These are phyloP conservation scores for Laodelphax striatellus DNA, from an alignment of 1,140 invertebrate genomes.

Conservation along the genomic window DNA sequence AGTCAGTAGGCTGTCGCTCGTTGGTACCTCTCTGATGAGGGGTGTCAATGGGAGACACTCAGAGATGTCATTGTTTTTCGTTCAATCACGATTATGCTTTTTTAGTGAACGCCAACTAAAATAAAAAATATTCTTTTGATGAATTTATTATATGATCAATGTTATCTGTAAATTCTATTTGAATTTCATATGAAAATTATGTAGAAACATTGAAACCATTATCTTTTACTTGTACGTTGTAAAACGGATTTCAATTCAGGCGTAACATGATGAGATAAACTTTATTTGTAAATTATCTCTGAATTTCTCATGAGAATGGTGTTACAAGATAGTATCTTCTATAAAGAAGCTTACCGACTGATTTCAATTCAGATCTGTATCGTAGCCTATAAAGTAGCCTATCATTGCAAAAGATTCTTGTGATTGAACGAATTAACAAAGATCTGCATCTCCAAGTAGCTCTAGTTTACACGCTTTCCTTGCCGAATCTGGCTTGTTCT, in stretches of 20 bases:
- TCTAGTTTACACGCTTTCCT: no score
- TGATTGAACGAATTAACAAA: no score
- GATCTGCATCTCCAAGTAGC: no score
- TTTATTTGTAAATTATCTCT: background rate
- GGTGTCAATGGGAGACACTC: background rate
- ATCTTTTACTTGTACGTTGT: no score
- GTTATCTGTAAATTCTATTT: background rate
- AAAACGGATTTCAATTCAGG: slow-evolving; percentile 1
- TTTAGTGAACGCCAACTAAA: background rate
- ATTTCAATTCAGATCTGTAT: no score
- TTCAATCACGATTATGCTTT: background rate
- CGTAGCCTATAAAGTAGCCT: no score
- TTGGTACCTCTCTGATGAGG: background rate
- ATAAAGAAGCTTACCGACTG: no score
- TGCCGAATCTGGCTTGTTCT: background rate
- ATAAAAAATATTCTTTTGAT: no score
- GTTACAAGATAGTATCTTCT: no score
- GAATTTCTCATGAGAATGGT: background rate
- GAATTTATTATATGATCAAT: no score
- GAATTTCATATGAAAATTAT: background rate
- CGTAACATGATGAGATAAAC: background rate
- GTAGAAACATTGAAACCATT: slow-evolving; percentile 3
- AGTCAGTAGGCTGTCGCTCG: slow-evolving; percentile 46
- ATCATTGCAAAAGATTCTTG: no score
- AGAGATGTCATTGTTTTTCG: background rate